phyloP scores from a whole-genome alignment of 2,113 vertebrate genomes.

The Tenebrosternarchus preto region DNA sequence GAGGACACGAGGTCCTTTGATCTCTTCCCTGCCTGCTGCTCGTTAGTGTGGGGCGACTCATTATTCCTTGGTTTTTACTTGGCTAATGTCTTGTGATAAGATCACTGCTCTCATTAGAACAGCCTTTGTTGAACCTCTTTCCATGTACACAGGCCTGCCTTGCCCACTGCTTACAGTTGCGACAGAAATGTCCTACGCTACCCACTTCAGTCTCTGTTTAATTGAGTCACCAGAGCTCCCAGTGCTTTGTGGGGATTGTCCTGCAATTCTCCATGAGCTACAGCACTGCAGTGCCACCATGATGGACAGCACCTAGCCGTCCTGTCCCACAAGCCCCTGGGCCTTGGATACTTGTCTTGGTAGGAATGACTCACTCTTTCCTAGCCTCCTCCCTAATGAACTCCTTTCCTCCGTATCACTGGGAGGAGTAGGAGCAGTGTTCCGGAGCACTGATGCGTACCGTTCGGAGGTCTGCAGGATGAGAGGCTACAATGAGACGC shows the following conservation, averaged over 20 bases:
- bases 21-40: constrained; percentile 50
- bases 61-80: constrained; percentile 50
- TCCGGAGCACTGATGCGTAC: neutral
- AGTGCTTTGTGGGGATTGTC: neutral
- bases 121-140: constrained; percentile 16
- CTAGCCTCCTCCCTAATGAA: neutral
- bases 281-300: constrained; percentile 20
- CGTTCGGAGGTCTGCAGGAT: neutral
- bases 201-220: neutral
- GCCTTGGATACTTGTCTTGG: neutral
- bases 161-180: neutral
- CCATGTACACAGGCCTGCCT: neutral
- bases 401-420: neutral
- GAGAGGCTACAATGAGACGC: constrained; percentile 16
- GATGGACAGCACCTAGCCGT: neutral
- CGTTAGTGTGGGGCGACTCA: constrained; percentile 41
- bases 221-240: neutral
- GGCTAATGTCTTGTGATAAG: constrained; percentile 32
- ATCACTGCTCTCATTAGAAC: constrained; percentile 31
- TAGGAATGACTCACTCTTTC: neutral
- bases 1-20: constrained; percentile 54
- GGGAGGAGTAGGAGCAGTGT: neutral
- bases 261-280: neutral
- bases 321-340: constrained; percentile 2
- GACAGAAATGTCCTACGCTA: neutral